Evolutionary conservation across 2,113 vertebrate genomes (phyloP).

Genomic region (Ifrita kowaldi): DNA sequence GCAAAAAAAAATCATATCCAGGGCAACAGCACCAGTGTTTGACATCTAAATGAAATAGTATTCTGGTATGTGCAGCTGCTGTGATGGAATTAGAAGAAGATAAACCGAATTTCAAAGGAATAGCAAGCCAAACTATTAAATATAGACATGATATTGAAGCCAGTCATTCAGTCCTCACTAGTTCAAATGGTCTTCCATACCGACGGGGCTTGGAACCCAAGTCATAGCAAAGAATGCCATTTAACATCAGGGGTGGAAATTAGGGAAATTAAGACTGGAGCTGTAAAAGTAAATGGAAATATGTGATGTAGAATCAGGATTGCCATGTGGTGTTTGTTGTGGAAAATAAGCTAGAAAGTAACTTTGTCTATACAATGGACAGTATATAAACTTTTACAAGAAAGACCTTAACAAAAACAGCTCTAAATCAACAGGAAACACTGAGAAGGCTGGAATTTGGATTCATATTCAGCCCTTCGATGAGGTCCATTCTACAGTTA

Average conservation of each 20-base stretch:
- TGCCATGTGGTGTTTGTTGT: neutral
- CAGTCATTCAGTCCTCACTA: neutral
- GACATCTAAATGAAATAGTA: neutral
- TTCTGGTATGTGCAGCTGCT: neutral
- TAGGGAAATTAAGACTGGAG: neutral
- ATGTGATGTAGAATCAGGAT: neutral
- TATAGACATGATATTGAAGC: neutral
- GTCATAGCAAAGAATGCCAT: neutral
- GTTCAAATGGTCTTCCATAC: slow-evolving; percentile 4
- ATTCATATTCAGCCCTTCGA: neutral
- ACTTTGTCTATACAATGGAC: neutral
- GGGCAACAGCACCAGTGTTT: neutral
- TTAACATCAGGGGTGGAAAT: neutral
- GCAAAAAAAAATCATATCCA: neutral
- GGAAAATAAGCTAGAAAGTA: neutral
- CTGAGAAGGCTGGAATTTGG: neutral
- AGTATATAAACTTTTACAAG: neutral
- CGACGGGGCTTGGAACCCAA: neutral
- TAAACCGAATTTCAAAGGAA: neutral
- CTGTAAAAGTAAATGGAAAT: neutral
- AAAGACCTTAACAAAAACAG: neutral
- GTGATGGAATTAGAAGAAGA: neutral
- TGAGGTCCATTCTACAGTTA: neutral
- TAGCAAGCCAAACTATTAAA: slow-evolving; percentile 20
- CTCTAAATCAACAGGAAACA: neutral